Base-by-base conservation (phyloP, 2,113 vertebrate species). In the Nesoenas mayeri region DNA sequence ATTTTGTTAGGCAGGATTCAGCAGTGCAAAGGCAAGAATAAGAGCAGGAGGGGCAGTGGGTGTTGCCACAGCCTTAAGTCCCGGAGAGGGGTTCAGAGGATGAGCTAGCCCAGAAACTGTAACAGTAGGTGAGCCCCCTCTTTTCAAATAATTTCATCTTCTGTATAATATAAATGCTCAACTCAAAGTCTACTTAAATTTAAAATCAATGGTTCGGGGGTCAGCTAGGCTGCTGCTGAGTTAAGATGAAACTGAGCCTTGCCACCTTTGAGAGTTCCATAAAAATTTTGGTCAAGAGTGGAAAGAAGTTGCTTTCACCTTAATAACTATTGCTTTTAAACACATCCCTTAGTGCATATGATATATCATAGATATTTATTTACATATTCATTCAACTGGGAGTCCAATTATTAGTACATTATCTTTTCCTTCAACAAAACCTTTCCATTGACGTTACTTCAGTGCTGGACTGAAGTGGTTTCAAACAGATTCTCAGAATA, bases 241-340 rank as follows among this genome's bases (percentile, higher is more conserved):
- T 58, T 96, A 79, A 96, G 94, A 89, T 92, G 86, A 92, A 96
- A 82, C 57, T 47, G 42, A 95, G 15, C 69, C 36, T 69, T 75
- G 18, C 25, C 40, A 87, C 40, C 72, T 96, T 69, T 70, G 79
- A 79, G 73, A 81, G 70, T 26, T 47, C 66, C 50, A 66, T 96
- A 96, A 96, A 95, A 96, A 48, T 86, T 92, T 91, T 81, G 50
- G 65, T 87, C 20, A 57, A 82, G 40, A 61, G 17, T 87, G 31
- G 61, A 48, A 91, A 88, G 86, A 82, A 32, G 17, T 79, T 91
- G 20, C 62, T 50, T 66, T 5, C 20, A 31, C 31, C 28, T 92
- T 92, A 92, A 70, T 89, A 93, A 66, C 69, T 82, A 13, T 10
- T 87, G 11, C 20, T 87, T 85, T 85, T 82, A 87, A 93, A 89